Conservation (phyloP, 53 echinoderm and acorn worm genomes). For the Pentamera pediparva region DNA sequence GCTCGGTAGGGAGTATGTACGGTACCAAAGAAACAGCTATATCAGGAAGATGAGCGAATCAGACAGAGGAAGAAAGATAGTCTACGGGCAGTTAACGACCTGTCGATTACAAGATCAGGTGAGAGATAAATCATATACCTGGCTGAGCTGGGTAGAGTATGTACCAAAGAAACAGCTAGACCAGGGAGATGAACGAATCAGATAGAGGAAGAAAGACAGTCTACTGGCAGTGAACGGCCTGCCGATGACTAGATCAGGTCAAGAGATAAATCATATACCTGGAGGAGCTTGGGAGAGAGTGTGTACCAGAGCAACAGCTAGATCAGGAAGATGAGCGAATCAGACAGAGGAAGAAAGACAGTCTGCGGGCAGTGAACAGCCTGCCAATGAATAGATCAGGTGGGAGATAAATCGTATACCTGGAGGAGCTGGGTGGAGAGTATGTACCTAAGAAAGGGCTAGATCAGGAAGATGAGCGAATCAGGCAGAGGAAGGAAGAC, state of each 20-base stretch:
- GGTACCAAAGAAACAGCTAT: slow-evolving; percentile 37
- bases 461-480: slow-evolving; percentile 19
- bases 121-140: no score
- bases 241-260: slow-evolving; percentile 70
- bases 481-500: slow-evolving; percentile 19
- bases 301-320: slow-evolving; percentile 44
- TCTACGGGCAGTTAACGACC: slow-evolving; percentile 50
- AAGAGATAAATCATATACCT: no score
- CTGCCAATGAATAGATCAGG: slow-evolving; percentile 66
- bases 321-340: slow-evolving; percentile 23
- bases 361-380: slow-evolving; percentile 51
- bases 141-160: no score
- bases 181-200: slow-evolving; percentile 20
- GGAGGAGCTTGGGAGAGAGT: slow-evolving; percentile 55
- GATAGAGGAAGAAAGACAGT: slow-evolving; percentile 28
- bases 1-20: slow-evolving; percentile 56
- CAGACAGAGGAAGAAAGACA: slow-evolving; percentile 26
- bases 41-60: slow-evolving; percentile 20
- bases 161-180: slow-evolving; percentile 43
- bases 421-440: slow-evolving; percentile 51
- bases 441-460: slow-evolving; percentile 47
- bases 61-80: slow-evolving; percentile 32
- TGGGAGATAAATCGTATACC: no score
- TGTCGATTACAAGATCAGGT: slow-evolving; percentile 70
- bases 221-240: slow-evolving; percentile 53